A percentile compares a stretch with the other conserved stretches of the same genome.
Evolutionary conservation across 2,797 vertebrate genomes (phyloP).

Genomic region (Prionace glauca): DNA sequence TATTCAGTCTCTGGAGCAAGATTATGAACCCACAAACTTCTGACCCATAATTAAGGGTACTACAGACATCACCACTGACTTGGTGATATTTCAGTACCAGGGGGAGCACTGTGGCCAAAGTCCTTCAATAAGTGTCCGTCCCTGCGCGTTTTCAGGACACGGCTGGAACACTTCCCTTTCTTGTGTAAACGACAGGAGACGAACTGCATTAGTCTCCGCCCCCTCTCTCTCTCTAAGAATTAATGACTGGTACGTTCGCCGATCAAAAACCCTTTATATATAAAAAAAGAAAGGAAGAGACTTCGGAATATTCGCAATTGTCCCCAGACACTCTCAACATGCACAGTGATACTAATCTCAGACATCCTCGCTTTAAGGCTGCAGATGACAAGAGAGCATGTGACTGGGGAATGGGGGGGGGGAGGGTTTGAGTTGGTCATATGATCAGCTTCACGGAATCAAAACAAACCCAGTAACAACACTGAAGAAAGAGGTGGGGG

Average conservation of each 20-base stretch:
- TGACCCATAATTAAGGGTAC: not conserved
- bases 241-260: not conserved
- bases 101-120: not conserved
- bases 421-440: not conserved
- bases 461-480: constrained; percentile 11
- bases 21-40: not conserved
- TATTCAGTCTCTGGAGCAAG: not conserved
- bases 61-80: not conserved
- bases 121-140: not conserved
- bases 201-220: not conserved
- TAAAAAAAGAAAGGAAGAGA: not conserved
- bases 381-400: not conserved
- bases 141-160: not conserved
- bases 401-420: constrained; percentile 6
- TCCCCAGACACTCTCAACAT: not conserved
- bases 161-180: not conserved
- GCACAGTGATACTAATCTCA: no score
- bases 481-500: not conserved
- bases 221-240: not conserved
- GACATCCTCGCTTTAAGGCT: constrained; percentile 10
- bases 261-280: not conserved
- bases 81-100: not conserved
- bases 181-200: no score
- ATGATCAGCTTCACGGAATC: constrained; percentile 28
- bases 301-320: not conserved